Base-by-base conservation (phyloP, 2,113 vertebrate species). In the Ursus arctos region DNA sequence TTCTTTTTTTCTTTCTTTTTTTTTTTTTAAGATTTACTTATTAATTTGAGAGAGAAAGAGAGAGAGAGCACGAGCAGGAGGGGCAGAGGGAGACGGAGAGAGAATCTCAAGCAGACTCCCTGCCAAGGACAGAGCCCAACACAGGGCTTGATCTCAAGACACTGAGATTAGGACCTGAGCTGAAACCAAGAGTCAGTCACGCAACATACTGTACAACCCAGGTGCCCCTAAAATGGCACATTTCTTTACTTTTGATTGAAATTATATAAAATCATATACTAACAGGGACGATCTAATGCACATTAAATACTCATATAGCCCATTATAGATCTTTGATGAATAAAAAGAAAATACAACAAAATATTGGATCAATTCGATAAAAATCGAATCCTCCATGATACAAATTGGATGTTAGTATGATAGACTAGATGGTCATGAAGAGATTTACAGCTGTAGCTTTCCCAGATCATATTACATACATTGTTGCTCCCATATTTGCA, bases 161-260 rank as follows among this genome's bases (percentile, higher is more conserved):
- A 9, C 33, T 69, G 33, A 69, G 33, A 36, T 69, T 69, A 36
- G 67, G 67, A 69, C 33, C 16, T 69, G 67, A 69, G 33, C 67
- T 10, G 16, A 69, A 57, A 18, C 33, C 67, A 36, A n/a, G 33
- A n/a, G 67, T 69, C n/a, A 36, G n/a, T 19, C 33, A 36, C 0
- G 8, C 67, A 69, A 57, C 55, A 18, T 57, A 19, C 55, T 57
- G 55, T 21, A 19, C 55, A 18, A 57, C 55, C 55, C 19, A 57
- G 55, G 55, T 19, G 19, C 55, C 67, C 67, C 40, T 84, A 79
- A 94, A 77, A 91, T 94, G 80, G 92, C 85, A 84, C 28, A 47
- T 91, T 65, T 88, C 51, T 95, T 69, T 96, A 55, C 18, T 86
- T 97, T 88, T 94, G 51, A 93, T 59, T 95, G 40, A 91, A 96